phyloP scores from a whole-genome alignment of 2,113 vertebrate genomes.

The Phylloscopus whistleri region DNA sequence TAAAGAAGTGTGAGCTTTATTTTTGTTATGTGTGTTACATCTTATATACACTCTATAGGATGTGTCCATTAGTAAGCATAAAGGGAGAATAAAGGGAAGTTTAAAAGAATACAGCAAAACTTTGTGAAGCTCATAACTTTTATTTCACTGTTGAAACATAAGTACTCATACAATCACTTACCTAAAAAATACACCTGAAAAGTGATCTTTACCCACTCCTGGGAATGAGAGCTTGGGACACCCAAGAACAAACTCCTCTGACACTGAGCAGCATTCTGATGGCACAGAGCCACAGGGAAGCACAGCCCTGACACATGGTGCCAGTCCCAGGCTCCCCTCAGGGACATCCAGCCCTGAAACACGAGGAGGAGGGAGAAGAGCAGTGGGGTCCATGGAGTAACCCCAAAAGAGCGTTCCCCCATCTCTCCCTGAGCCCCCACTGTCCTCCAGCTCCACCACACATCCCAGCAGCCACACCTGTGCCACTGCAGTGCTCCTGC shows the following conservation, averaged over 20 bases:
- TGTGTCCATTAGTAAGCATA: neutral
- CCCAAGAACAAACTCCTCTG: neutral
- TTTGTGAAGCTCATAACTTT: neutral
- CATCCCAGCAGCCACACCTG: neutral
- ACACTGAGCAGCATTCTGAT: neutral
- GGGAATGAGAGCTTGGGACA: neutral
- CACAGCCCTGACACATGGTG: accelerated
- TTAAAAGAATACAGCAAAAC: neutral
- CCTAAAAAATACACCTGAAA: neutral
- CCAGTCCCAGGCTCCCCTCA: neutral
- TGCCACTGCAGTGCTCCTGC: neutral
- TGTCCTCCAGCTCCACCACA: neutral
- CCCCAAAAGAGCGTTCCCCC: neutral
- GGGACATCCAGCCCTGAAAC: neutral
- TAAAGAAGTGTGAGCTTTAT: neutral
- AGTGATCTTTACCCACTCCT: neutral
- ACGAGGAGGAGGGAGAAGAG: neutral
- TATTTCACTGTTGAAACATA: neutral
- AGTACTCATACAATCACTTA: neutral
- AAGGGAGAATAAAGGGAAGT: neutral
- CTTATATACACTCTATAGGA: neutral
- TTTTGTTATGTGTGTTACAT: neutral
- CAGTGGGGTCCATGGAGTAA: neutral
- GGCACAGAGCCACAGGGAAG: neutral
- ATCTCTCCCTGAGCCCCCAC: neutral